These are phyloP conservation scores for Ochropleura plecta DNA, from an alignment of 2,888 invertebrate genomes.

Conservation along the genomic window DNA sequence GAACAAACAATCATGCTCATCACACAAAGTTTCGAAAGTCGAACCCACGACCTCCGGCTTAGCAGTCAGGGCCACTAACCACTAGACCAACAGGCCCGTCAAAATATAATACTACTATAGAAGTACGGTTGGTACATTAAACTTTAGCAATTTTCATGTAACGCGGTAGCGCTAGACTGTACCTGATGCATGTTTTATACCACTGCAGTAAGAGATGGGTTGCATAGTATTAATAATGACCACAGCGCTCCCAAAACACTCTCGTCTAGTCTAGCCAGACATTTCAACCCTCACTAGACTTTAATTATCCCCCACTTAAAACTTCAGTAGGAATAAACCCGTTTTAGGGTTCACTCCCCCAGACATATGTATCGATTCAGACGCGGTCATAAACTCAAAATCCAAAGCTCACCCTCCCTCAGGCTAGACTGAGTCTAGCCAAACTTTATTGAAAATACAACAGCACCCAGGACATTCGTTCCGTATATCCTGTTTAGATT, in stretches of 20 bases:
- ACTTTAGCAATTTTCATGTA: constrained; percentile 57
- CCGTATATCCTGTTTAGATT: constrained; percentile 39
- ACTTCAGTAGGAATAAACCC: constrained; percentile 9
- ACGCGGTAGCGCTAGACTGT: constrained; percentile 53
- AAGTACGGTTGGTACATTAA: constrained; percentile 23
- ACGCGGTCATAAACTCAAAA: constrained; percentile 64
- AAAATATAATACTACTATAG: constrained; percentile 21
- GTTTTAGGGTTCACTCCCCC: constrained; percentile 41
- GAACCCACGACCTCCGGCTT: too few species aligned
- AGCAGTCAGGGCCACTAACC: too few species aligned
- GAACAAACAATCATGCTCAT: too few species aligned
- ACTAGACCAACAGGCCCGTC: too few species aligned
- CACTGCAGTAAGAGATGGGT: constrained; percentile 38
- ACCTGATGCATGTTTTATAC: constrained; percentile 68
- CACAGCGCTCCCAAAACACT: constrained; percentile 13
- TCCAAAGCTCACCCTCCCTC: constrained; percentile 60
- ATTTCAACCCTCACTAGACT: constrained; percentile 5
- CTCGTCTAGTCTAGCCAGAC: constrained; percentile 32
- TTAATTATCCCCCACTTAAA: constrained; percentile 34
- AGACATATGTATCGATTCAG: constrained; percentile 69
- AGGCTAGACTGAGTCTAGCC: constrained; percentile 88
- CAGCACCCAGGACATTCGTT: constrained; percentile 57
- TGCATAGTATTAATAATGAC: constrained; percentile 25
- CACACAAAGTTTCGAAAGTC: too few species aligned
- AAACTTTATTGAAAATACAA: constrained; percentile 74